Evolutionary conservation across 2,113 vertebrate genomes (phyloP), one percentile per base, ranked within the genome.

Genomic region (Butorides virescens): DNA sequence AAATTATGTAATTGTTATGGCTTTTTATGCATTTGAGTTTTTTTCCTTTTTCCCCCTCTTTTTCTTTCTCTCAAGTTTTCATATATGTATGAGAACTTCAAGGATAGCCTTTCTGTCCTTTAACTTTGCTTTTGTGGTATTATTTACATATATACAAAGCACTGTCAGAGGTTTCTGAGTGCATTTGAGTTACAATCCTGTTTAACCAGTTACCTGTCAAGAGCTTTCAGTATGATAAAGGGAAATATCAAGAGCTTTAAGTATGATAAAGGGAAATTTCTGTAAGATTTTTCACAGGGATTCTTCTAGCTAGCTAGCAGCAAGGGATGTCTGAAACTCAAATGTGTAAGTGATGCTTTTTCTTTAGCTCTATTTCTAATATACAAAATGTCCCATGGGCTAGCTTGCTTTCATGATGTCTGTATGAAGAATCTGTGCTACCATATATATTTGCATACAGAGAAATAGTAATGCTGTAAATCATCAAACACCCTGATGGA

Each of bases 41-140:
- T n/a, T 13, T 13, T 2, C 2, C 9, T 10, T 6, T 36, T 9
- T 1, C 21, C 2, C 3, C 18, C 19, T 9, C 19, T 21, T 53
- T 81, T n/a, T 46, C 15, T 44, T 5, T 77, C 20, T 81, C 46
- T 76, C 11, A 47, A 34, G 14, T 76, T 85, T 75, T 85, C 9
- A 8, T 39, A 3, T 27, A 6, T 30, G 2, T 89, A 1, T 37
- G 29, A 72, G 36, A 79, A 68, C 37, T 59, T 72, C 4, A 83
- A 52, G 16, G 70, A 6, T 13, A 32, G 17, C 39, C 6, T 75
- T 94, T 89, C 29, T 85, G 20, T 30, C 34, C 15, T 80, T 85
- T 23, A 62, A 26, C 32, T 63, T 92, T 27, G 32, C 44, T 71
- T 71, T 86, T 62, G 10, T 79, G 78, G 49, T 11, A 8, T 9